Evolutionary conservation across 1,140 invertebrate species (phyloP).

Genomic region (Onthophagus taurus): DNA sequence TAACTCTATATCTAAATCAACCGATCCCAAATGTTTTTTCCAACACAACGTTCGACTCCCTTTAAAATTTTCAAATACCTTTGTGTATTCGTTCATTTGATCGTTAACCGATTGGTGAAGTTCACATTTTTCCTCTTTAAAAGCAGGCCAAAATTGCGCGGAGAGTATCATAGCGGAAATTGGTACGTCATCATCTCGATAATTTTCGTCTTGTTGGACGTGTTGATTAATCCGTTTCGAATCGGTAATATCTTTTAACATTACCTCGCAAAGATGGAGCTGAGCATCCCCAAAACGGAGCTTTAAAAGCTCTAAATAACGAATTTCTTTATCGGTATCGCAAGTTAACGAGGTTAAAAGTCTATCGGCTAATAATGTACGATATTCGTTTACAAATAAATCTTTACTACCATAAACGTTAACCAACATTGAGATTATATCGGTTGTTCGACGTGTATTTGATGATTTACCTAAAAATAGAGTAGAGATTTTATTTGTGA

Average conservation of each 20-base stretch:
- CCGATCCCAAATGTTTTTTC: slow-evolving; percentile 87
- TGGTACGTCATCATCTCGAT: slow-evolving; percentile 52
- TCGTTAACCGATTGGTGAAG: slow-evolving; percentile 71
- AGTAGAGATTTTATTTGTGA: background rate
- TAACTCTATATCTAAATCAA: slow-evolving; percentile 86
- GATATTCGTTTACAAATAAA: slow-evolving; percentile 96
- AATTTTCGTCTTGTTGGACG: slow-evolving; percentile 64
- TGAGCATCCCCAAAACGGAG: slow-evolving; percentile 92
- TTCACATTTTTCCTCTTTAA: slow-evolving; percentile 89
- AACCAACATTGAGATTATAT: slow-evolving; percentile 97
- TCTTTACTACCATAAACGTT: slow-evolving; percentile 98
- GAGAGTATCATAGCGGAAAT: slow-evolving; percentile 84
- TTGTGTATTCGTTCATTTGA: slow-evolving; percentile 80
- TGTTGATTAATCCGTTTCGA: slow-evolving; percentile 81
- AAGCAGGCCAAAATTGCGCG: slow-evolving; percentile 97
- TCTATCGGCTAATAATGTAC: slow-evolving; percentile 86
- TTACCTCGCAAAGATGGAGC: slow-evolving; percentile 96
- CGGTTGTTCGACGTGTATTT: slow-evolving; percentile 59
- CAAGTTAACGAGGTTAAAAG: slow-evolving; percentile 79
- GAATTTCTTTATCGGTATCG: slow-evolving; percentile 86
- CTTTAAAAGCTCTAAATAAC: slow-evolving; percentile 92
- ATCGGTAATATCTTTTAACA: slow-evolving; percentile 93
- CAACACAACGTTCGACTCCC: slow-evolving; percentile 88
- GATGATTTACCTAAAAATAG: slow-evolving; percentile 15
- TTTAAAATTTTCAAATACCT: slow-evolving; percentile 87